These are phyloP conservation scores for Planiliza haematocheilus DNA, from an alignment of 2,113 vertebrate genomes.

Conservation along the genomic window DNA sequence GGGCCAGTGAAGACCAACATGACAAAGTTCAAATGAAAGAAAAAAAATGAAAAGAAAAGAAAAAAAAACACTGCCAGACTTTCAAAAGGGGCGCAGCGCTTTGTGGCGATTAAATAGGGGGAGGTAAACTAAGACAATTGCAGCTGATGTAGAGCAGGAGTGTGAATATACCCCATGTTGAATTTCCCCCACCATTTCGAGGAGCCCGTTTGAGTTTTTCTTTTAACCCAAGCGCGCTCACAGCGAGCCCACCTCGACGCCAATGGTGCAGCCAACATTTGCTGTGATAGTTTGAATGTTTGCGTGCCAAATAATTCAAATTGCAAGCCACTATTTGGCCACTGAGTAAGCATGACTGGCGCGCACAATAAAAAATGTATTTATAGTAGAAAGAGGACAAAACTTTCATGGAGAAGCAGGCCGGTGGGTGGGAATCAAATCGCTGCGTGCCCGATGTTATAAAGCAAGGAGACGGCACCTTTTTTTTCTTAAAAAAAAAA, in stretches of 20 bases:
- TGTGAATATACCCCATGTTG: slow-evolving; percentile 66
- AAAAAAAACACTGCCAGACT: slow-evolving; percentile 69
- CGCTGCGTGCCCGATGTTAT: slow-evolving; percentile 6
- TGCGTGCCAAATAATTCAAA: slow-evolving; percentile 32
- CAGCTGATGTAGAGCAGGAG: slow-evolving; percentile 78
- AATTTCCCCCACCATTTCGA: slow-evolving; percentile 40
- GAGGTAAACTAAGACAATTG: slow-evolving; percentile 82
- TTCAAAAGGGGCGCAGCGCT: slow-evolving; percentile 82
- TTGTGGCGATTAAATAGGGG: slow-evolving; percentile 83
- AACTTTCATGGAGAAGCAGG: slow-evolving; percentile 24
- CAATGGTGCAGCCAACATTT: slow-evolving; percentile 31
- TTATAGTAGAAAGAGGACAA: slow-evolving; percentile 23
- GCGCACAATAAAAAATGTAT: slow-evolving; percentile 20
- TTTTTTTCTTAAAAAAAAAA: slow-evolving; percentile 10
- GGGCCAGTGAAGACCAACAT: slow-evolving; percentile 83
- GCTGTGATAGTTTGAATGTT: slow-evolving; percentile 32
- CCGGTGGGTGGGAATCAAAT: slow-evolving; percentile 34
- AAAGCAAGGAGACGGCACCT: slow-evolving; percentile 22
- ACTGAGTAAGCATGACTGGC: slow-evolving; percentile 8
- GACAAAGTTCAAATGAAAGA: slow-evolving; percentile 82
- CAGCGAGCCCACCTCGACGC: slow-evolving; percentile 24
- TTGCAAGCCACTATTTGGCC: slow-evolving; percentile 25
- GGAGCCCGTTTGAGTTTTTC: slow-evolving; percentile 41
- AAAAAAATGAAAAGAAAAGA: not conserved
- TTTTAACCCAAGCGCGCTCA: slow-evolving; percentile 45